Conservation (phyloP, 2,888 invertebrate species). For the Eubasilissa splendida region DNA sequence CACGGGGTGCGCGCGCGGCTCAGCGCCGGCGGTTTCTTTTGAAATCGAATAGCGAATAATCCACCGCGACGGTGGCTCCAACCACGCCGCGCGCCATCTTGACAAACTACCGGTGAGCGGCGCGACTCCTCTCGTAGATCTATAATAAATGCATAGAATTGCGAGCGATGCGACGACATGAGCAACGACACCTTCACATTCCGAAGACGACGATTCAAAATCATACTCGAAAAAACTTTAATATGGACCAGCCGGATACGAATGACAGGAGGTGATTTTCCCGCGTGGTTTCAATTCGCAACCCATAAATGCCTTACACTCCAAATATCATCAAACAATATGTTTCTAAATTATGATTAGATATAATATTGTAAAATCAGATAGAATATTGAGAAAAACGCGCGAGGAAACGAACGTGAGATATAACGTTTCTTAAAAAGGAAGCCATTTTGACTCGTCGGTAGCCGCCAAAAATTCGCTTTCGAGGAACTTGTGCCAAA, state of each 20-base stretch:
- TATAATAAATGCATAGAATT: constrained; percentile 35
- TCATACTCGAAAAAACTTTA: constrained; percentile 7
- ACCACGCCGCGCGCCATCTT: constrained; percentile 55
- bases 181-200: neutral
- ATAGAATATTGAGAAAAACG: neutral
- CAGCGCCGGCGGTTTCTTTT: constrained; percentile 40
- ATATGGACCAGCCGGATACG: constrained; percentile 45
- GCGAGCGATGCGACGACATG: neutral
- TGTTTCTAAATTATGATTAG: neutral
- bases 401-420: neutral
- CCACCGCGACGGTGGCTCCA: constrained; percentile 54
- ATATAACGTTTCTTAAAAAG: constrained; percentile 60
- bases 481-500: constrained; percentile 47
- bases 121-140: constrained; percentile 40
- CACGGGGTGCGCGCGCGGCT: constrained; percentile 11
- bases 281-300: constrained; percentile 51
- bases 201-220: neutral
- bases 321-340: neutral
- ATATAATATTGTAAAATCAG: neutral
- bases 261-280: constrained; percentile 52
- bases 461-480: constrained; percentile 64
- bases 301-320: neutral
- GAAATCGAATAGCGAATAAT: constrained; percentile 13
- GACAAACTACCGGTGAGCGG: constrained; percentile 49
- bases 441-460: constrained; percentile 73